phyloP scores from a whole-genome alignment of 2,113 vertebrate species.

The Mus pahari region DNA sequence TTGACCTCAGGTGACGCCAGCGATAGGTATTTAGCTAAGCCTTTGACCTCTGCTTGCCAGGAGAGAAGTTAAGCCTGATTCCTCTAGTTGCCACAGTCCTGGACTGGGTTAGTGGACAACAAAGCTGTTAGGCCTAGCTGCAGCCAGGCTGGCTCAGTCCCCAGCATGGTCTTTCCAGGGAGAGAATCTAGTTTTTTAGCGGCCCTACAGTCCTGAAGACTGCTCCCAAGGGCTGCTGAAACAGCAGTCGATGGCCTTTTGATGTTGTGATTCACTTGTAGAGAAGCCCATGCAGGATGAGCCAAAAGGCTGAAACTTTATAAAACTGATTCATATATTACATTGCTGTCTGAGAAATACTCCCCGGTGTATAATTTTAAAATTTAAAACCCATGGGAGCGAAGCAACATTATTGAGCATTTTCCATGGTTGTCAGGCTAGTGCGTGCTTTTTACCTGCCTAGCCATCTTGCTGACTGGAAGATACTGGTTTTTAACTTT shows the following conservation, averaged over 20 bases:
- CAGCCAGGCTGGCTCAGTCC: not conserved
- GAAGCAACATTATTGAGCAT: not conserved
- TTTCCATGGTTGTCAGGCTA: not conserved
- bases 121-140: not conserved
- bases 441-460: not conserved
- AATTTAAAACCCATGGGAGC: not conserved
- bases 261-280: not conserved
- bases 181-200: not conserved
- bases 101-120: not conserved
- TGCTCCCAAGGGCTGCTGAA: not conserved
- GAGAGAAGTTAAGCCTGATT: not conserved
- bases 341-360: not conserved
- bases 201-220: not conserved
- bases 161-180: not conserved
- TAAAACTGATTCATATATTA: not conserved
- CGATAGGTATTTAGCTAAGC: not conserved
- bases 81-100: not conserved
- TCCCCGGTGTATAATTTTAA: not conserved
- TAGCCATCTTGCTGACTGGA: not conserved
- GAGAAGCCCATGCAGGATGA: not conserved
- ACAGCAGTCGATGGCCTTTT: not conserved
- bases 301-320: not conserved
- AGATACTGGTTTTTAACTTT: constrained; percentile 32
- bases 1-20: not conserved
- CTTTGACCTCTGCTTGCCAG: not conserved